A percentile compares a stretch with the other conserved stretches of the same genome.
Evolutionary conservation across 2,113 vertebrate genomes (phyloP).

Genomic region (Amblyopsis rosae): DNA sequence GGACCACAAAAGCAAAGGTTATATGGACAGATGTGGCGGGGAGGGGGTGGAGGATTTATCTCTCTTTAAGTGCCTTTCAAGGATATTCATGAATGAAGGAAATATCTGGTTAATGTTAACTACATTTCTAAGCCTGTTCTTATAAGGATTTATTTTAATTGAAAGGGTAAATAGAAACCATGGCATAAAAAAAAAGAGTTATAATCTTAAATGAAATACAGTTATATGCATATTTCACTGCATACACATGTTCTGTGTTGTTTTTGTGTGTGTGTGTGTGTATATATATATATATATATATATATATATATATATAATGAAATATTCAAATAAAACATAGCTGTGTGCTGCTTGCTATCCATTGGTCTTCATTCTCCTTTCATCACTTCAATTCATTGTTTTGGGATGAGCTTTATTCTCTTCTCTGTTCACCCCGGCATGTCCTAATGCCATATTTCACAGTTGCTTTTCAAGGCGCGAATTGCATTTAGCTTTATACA

Average conservation of each 20-base stretch:
- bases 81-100: no score
- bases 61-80: no score
- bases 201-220: no score
- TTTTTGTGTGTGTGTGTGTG: not conserved
- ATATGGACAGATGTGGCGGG: no score
- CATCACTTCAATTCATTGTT: conserved; percentile 19
- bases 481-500: not conserved
- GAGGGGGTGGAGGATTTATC: not conserved
- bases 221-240: not conserved
- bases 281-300: not conserved
- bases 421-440: conserved; percentile 12
- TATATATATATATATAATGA: not conserved
- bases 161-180: no score
- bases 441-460: conserved; percentile 24
- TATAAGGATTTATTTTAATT: no score
- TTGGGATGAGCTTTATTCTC: conserved; percentile 1
- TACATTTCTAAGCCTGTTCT: no score
- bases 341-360: no score
- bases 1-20: conserved; percentile 47
- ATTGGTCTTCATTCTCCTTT: not conserved
- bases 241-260: not conserved
- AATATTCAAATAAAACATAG: not conserved
- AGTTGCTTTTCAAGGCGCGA: conserved; percentile 6
- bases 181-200: no score
- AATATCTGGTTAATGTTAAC: no score